A percentile compares a stretch with the other conserved stretches of the same genome.
These are phyloP conservation scores for Dimorphilus gyrociliatus DNA, from an alignment of 2,888 invertebrate species.

Conservation along the genomic window DNA sequence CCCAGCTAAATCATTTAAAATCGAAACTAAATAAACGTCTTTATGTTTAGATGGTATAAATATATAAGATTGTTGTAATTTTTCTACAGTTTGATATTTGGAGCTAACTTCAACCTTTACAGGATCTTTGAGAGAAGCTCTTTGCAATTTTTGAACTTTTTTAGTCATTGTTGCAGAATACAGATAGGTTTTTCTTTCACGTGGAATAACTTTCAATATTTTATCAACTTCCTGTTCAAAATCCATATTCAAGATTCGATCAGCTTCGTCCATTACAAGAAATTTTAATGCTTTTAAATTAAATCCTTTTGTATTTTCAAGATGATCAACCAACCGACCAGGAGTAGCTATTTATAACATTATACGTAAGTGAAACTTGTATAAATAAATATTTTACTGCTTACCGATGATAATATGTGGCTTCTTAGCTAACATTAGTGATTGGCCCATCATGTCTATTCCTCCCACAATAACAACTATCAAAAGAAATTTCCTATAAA, in stretches of 20 bases:
- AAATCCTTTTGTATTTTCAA: conserved; percentile 96
- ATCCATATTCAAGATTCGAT: conserved; percentile 94
- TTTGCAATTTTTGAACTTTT: conserved; percentile 65
- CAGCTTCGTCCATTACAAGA: conserved; percentile 97
- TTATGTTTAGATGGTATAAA: conserved; percentile 92
- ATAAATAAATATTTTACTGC: conserved; percentile 6
- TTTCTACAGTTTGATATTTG: conserved; percentile 95
- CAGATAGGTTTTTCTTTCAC: conserved; percentile 73
- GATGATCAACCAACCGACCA: conserved; percentile 80
- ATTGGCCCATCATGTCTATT: conserved; percentile 93
- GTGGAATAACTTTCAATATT: conserved; percentile 74
- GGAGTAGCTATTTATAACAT: conserved; percentile 53
- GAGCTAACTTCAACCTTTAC: conserved; percentile 85
- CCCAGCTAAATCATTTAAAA: conserved; percentile 82
- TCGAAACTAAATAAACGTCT: conserved; percentile 88
- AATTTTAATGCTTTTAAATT: conserved; percentile 71
- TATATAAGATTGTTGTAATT: conserved; percentile 78
- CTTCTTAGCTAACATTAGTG: conserved; percentile 73
- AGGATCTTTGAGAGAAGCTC: conserved; percentile 82
- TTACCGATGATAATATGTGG: conserved; percentile 80
- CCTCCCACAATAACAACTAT: conserved; percentile 86
- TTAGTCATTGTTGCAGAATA: conserved; percentile 99
- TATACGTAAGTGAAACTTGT: background rate
- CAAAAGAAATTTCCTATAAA: conserved; percentile 8
- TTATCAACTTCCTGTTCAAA: conserved; percentile 95